These are phyloP conservation scores for Parasteatoda tepidariorum DNA, from an alignment of 1,140 invertebrate species.

Conservation along the genomic window DNA sequence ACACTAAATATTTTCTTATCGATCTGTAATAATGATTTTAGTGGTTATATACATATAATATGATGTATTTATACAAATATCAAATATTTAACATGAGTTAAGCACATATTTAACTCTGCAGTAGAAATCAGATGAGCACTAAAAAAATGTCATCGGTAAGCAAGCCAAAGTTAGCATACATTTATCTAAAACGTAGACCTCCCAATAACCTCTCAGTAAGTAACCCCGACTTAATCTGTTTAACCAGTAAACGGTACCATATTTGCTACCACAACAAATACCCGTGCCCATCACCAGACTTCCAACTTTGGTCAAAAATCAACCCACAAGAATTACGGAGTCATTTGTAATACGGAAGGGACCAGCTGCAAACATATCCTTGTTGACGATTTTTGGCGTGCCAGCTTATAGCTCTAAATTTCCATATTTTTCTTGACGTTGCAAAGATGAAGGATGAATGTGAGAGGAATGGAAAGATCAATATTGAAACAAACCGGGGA, in stretches of 20 bases:
- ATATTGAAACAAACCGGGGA: conserved; percentile 59
- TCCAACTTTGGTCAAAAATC: conserved; percentile 42
- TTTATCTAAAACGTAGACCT: conserved; percentile 41
- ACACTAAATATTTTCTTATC: not conserved
- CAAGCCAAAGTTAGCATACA: not conserved
- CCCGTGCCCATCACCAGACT: conserved; percentile 44
- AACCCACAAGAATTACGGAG: conserved; percentile 25
- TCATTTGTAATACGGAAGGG: conserved; percentile 11
- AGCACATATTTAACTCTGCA: not conserved
- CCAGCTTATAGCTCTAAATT: conserved; percentile 8
- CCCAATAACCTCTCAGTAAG: conserved; percentile 1
- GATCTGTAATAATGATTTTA: not conserved
- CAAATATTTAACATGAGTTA: not conserved
- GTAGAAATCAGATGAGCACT: too few species aligned
- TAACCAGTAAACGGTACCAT: conserved; percentile 46
- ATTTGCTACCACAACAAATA: conserved; percentile 57
- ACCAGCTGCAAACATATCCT: conserved; percentile 37
- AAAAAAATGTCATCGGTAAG: not conserved
- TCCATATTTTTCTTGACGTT: conserved; percentile 46
- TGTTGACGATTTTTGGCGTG: conserved; percentile 35
- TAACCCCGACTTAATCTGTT: conserved; percentile 42
- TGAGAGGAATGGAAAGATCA: conserved; percentile 34
- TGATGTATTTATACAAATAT: not conserved
- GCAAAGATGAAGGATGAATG: conserved; percentile 12
- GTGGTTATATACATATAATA: not conserved